phyloP scores from a whole-genome alignment of 2,888 invertebrate genomes.

The Eilema depressum region DNA sequence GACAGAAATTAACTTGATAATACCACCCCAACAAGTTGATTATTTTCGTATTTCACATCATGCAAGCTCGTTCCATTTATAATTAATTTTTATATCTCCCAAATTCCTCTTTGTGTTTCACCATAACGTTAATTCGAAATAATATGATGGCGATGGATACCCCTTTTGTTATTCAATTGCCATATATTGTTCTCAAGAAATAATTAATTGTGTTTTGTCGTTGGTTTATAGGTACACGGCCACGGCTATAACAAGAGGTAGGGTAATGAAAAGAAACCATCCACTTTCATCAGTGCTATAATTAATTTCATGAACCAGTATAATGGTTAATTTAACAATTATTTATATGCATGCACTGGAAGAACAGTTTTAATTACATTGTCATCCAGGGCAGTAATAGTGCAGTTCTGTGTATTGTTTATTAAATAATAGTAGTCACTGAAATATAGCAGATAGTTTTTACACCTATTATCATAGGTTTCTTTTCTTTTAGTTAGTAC shows the following conservation, averaged over 20 bases:
- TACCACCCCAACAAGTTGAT: conserved; percentile 59
- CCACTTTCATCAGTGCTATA: conserved; percentile 8
- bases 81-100: conserved; percentile 59
- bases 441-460: too few species aligned
- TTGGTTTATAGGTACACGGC: conserved; percentile 30
- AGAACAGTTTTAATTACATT: conserved; percentile 7
- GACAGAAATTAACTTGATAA: conserved; percentile 55
- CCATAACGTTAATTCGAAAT: conserved; percentile 57
- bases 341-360: background rate
- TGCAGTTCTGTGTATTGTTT: background rate
- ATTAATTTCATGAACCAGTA: conserved; percentile 21
- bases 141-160: conserved; percentile 44
- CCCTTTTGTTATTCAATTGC: conserved; percentile 43
- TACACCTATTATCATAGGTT: too few species aligned
- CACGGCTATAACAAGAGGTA: conserved; percentile 16
- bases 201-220: conserved; percentile 45
- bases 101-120: conserved; percentile 56
- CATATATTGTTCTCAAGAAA: conserved; percentile 41
- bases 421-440: background rate
- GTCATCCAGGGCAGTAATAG: background rate
- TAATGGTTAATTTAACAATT: conserved; percentile 5
- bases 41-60: conserved; percentile 58
- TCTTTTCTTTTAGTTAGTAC: too few species aligned
- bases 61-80: conserved; percentile 56
- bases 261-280: conserved; percentile 28